Percentiles rank a stretch among this genome's conserved stretches.
Conservation (phyloP, 2,797 vertebrate species). For the Coluber constrictor region DNA sequence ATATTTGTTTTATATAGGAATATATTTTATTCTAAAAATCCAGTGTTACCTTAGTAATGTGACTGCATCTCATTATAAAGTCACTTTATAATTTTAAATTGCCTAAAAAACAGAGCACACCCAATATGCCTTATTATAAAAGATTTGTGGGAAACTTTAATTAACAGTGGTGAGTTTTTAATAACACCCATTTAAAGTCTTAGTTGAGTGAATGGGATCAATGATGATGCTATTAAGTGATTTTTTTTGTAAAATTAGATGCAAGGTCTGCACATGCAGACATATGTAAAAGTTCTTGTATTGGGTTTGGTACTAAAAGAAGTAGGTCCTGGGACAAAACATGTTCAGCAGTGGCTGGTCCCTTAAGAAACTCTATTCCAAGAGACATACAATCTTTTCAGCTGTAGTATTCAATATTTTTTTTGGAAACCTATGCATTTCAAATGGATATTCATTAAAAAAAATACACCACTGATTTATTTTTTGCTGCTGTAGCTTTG, state of each 20-base stretch:
- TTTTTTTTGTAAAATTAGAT: not conserved
- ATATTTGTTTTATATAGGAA: not conserved
- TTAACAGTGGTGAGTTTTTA: not conserved
- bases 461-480: not conserved
- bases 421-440: not conserved
- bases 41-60: constrained; percentile 26
- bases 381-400: not conserved
- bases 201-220: not conserved
- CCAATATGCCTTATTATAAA: constrained; percentile 56
- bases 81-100: constrained; percentile 31
- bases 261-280: not conserved
- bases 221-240: not conserved
- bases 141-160: constrained; percentile 36
- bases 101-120: constrained; percentile 35
- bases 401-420: not conserved
- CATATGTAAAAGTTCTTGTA: not conserved
- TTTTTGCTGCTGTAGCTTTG: not conserved
- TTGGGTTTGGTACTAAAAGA: not conserved
- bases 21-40: not conserved
- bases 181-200: not conserved
- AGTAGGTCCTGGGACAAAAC: not conserved
- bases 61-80: constrained; percentile 44
- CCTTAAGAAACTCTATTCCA: not conserved
- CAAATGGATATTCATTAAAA: not conserved
- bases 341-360: not conserved